Conservation (phyloP, 2,797 vertebrate genomes). For the Chelon labrosus region DNA sequence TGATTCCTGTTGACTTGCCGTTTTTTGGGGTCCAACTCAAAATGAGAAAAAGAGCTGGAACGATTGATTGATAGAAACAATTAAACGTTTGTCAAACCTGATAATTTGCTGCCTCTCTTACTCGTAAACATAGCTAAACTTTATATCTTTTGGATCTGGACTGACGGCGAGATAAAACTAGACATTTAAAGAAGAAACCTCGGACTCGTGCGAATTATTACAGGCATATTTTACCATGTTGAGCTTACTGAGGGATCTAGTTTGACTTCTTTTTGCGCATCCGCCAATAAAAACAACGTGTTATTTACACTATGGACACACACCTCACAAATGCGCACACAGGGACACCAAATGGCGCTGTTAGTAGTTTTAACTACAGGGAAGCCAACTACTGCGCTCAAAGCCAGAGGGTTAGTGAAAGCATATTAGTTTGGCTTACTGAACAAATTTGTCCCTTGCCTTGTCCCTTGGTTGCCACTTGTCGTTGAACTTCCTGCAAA, state of each 20-base stretch:
- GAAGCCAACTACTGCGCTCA: constrained; percentile 46
- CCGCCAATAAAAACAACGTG: too few relatives aligned
- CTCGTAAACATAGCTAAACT: too few relatives aligned
- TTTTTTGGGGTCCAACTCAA: not conserved
- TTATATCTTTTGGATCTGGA: not conserved
- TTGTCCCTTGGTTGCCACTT: constrained; percentile 90
- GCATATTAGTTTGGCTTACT: constrained; percentile 88
- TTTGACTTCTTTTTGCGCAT: too few relatives aligned
- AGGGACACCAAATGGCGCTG: not conserved
- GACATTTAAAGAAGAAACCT: not conserved
- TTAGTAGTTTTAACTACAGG: not conserved
- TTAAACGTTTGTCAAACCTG: too few relatives aligned
- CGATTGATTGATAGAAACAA: too few relatives aligned
- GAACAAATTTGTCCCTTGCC: constrained; percentile 93
- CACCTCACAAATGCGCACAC: too few relatives aligned
- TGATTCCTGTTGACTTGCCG: not conserved
- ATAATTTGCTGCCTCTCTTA: not conserved
- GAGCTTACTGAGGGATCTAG: not conserved
- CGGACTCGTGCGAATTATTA: not conserved
- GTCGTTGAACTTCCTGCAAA: constrained; percentile 88
- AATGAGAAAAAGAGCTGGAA: not conserved
- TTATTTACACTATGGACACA: too few relatives aligned
- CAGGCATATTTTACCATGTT: not conserved
- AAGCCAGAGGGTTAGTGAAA: constrained; percentile 72
- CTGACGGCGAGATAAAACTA: not conserved